These are phyloP conservation scores for Recurvirostra avosetta DNA, from an alignment of 2,113 vertebrate species.

Conservation along the genomic window DNA sequence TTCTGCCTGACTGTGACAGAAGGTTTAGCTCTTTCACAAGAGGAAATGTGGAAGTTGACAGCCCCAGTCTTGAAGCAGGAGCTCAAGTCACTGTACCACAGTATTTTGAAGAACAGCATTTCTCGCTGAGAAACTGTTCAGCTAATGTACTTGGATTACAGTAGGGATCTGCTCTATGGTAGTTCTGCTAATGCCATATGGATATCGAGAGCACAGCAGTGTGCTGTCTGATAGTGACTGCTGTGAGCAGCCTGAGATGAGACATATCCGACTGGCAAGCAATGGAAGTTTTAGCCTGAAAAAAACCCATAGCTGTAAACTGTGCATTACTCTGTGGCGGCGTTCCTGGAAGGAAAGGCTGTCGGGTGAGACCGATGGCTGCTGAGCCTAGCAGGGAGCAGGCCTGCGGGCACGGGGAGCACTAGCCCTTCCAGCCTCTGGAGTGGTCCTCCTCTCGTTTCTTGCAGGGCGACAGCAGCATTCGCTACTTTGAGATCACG, in stretches of 20 bases:
- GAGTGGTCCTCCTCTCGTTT: background rate
- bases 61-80: background rate
- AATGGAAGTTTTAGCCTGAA: background rate
- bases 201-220: background rate
- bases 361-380: fast-evolving
- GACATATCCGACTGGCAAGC: fast-evolving
- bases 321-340: background rate
- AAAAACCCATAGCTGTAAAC: background rate
- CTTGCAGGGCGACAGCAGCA: conserved; percentile 93
- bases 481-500: conserved; percentile 98
- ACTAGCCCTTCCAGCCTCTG: background rate
- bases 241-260: background rate
- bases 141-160: background rate
- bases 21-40: background rate
- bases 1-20: background rate
- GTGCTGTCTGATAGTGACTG: background rate
- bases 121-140: background rate
- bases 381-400: background rate
- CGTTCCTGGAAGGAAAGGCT: background rate
- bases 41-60: background rate
- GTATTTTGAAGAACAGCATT: background rate
- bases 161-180: background rate
- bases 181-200: fast-evolving
- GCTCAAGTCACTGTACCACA: background rate
- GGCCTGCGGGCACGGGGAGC: background rate